Evolutionary conservation across 1,140 invertebrate species (phyloP).

Genomic region (Sarcophaga bullata): DNA sequence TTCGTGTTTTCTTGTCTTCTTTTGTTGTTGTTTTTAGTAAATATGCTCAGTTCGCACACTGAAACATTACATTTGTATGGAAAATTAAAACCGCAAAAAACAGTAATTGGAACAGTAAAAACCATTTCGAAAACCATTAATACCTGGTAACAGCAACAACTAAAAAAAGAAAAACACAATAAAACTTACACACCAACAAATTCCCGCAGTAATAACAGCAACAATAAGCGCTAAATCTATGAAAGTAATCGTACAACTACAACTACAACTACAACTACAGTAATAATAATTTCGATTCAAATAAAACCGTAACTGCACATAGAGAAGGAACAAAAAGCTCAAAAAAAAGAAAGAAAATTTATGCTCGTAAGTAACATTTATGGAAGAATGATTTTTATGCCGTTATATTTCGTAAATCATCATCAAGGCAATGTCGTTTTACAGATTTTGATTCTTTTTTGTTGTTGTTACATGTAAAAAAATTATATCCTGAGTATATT

Average conservation of each 20-base stretch:
- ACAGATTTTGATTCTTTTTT: too few species aligned
- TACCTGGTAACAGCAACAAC: background rate
- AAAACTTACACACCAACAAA: background rate
- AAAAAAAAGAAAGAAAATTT: background rate
- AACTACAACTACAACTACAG: background rate
- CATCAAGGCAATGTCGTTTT: background rate
- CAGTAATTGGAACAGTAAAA: background rate
- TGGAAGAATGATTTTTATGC: constrained; percentile 36
- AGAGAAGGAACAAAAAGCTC: background rate
- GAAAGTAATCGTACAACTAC: background rate
- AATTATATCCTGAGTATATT: too few species aligned
- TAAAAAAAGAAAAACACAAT: background rate
- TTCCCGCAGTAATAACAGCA: background rate
- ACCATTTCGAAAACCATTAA: background rate
- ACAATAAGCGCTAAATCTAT: background rate
- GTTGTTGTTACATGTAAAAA: too few species aligned
- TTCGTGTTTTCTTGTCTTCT: background rate
- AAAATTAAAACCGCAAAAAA: background rate
- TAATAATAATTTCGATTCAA: too few species aligned
- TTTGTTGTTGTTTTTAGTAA: background rate
- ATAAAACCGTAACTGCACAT: background rate
- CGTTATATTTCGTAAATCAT: constrained; percentile 37
- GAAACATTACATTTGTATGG: background rate
- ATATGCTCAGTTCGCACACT: background rate
- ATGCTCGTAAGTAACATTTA: background rate